Evolutionary conservation across 2,888 invertebrate species (phyloP).

Genomic region (Pseudanteris insignis): DNA sequence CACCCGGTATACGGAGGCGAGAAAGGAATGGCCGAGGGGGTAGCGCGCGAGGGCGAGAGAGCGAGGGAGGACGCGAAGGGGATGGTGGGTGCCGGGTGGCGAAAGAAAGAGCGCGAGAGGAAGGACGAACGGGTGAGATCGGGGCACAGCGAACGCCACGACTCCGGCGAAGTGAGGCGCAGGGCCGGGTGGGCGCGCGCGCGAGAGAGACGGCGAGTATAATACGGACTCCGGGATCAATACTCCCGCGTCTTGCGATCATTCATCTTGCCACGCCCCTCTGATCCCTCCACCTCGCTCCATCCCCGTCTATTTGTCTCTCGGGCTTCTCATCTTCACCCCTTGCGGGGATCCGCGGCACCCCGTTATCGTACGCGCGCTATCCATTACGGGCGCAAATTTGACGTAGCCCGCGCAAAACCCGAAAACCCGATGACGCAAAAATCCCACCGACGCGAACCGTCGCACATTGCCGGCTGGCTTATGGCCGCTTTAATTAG

Average conservation of each 20-base stretch:
- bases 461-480: not conserved
- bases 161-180: conserved; percentile 37
- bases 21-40: too few relatives aligned
- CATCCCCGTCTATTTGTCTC: conserved; percentile 44
- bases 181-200: conserved; percentile 43
- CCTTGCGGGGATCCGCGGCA: conserved; percentile 22
- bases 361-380: conserved; percentile 21
- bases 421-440: conserved; percentile 10
- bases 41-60: conserved; percentile 13
- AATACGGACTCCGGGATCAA: conserved; percentile 64
- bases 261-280: conserved; percentile 68
- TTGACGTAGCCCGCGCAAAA: conserved; percentile 8
- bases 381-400: conserved; percentile 26
- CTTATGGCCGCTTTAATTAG: conserved; percentile 20
- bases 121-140: conserved; percentile 42
- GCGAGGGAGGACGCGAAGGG: conserved; percentile 29
- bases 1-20: conserved; percentile 52
- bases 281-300: conserved; percentile 58
- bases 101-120: conserved; percentile 46
- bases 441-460: conserved; percentile 19
- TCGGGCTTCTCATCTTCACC: conserved; percentile 43
- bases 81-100: conserved; percentile 26
- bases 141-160: conserved; percentile 46
- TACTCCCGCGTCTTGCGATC: conserved; percentile 67
- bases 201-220: conserved; percentile 50